Evolutionary conservation across 30 jellyfish, hydroid and myxozoan genomes (phyloP).

Genomic region (Chrysaora quinquecirrha): DNA sequence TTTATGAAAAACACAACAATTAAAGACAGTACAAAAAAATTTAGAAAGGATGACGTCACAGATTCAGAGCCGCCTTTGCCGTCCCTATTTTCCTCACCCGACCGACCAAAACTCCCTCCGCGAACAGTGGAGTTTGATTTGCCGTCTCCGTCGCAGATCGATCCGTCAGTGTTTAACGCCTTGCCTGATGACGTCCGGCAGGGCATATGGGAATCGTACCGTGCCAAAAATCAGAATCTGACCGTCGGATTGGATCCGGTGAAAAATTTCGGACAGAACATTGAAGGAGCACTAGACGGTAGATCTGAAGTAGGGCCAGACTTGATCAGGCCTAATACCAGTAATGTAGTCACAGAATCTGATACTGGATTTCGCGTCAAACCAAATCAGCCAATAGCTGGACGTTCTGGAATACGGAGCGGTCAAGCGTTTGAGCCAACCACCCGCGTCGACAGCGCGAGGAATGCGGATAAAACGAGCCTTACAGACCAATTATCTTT

Average conservation of each 20-base stretch:
- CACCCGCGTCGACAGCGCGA: background rate
- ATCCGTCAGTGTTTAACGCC: slow-evolving; percentile 62
- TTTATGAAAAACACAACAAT: background rate
- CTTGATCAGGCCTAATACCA: background rate
- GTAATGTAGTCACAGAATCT: background rate
- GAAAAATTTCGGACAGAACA: background rate
- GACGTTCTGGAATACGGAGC: background rate
- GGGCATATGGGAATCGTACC: slow-evolving; percentile 35
- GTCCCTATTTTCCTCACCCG: slow-evolving; percentile 45
- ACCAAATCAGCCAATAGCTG: background rate
- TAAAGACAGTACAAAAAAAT: background rate
- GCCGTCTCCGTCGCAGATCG: slow-evolving; percentile 81
- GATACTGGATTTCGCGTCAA: background rate
- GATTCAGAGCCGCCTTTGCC: slow-evolving; percentile 67
- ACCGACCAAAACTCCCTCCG: background rate
- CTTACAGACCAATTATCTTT: slow-evolving; percentile 9
- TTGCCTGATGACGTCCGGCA: slow-evolving; percentile 71
- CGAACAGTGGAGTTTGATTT: slow-evolving; percentile 13
- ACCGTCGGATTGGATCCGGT: background rate
- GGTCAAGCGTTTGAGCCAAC: background rate
- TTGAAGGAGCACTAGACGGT: background rate
- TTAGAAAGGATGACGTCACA: background rate
- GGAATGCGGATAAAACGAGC: background rate
- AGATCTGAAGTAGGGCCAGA: background rate
- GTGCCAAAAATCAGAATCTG: slow-evolving; percentile 35